Base-by-base conservation (phyloP, 2,888 invertebrate genomes). In the Drosophila antonietae region DNA sequence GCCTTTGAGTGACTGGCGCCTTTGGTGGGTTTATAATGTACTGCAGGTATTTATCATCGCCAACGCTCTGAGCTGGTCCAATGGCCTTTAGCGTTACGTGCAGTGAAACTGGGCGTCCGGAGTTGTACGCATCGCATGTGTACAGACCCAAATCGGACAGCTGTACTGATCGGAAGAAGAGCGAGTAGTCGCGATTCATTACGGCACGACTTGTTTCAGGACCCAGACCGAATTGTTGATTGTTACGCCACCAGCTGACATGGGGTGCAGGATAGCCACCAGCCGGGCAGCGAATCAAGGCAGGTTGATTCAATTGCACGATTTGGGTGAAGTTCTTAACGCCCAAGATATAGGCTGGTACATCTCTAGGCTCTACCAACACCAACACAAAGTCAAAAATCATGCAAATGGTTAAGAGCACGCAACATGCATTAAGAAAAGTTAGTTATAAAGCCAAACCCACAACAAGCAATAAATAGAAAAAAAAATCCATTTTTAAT, bases 121-220 rank as follows among this genome's bases (percentile, higher is more conserved):
- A 97, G 90, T 98, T 98, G 93, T 96, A 98, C 6, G 97, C 98
- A 89, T 97, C 96, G 90, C 98, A 98, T 8, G 96, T 96, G 93
- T 98, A 98, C 57, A 95, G 94, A 6, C 98, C 98, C 60, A 97
- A 94, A 86, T 96, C 96, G 8, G 95, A 94, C 23, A 96, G 88
- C 41, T 95, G 94, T 15, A 98, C 95, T 1, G 95, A 93, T 60
- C 95, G 94, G 88, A 98, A 96, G 69, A 95, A 94, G 52, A 98
- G 94, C 2, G 96, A 95, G 92, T 95, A 95, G 84, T 96, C 97
- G 60, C 95, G 94, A 70, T 95, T 94, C 74, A 96, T 96, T 90
- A 97, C 96, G 47, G 89, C 92, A 9, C 89, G 87, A 43, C 82
- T 77, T 35, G 84, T 78, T 15, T 82, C 78, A 20, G 86, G 78